A percentile compares a stretch with the other conserved stretches of the same genome.
These are phyloP conservation scores for Oreotragus oreotragus DNA, from an alignment of 2,113 vertebrate species.

Conservation along the genomic window DNA sequence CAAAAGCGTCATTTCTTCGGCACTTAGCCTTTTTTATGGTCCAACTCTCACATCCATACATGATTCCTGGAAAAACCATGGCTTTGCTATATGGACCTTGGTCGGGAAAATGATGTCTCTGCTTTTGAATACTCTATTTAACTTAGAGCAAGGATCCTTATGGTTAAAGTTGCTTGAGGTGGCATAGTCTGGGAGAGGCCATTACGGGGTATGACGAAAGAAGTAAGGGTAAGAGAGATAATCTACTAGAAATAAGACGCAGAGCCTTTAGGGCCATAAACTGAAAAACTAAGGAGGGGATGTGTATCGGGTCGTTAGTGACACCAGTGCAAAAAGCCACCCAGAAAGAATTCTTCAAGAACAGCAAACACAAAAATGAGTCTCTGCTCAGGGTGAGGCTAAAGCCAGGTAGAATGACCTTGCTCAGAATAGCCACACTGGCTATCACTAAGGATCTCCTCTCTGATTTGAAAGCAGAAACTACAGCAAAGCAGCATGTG, in stretches of 20 bases:
- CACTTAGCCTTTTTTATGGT: not conserved
- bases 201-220: not conserved
- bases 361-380: not conserved
- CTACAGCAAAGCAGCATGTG: not conserved
- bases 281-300: not conserved
- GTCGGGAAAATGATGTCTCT: not conserved
- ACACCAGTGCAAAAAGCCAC: not conserved
- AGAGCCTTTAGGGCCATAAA: not conserved
- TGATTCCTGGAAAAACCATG: not conserved
- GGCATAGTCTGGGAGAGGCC: rapidly evolving
- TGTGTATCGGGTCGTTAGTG: not conserved
- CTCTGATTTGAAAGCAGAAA: not conserved
- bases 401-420: not conserved
- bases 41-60: not conserved
- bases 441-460: not conserved
- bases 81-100: not conserved
- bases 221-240: not conserved
- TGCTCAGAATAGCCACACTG: not conserved
- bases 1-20: not conserved
- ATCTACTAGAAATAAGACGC: not conserved
- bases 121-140: not conserved
- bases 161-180: not conserved
- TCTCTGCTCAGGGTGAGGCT: not conserved
- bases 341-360: not conserved
- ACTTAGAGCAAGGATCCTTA: not conserved